Evolutionary conservation across 2,797 vertebrate species (phyloP).

Genomic region (Chelonia mydas): DNA sequence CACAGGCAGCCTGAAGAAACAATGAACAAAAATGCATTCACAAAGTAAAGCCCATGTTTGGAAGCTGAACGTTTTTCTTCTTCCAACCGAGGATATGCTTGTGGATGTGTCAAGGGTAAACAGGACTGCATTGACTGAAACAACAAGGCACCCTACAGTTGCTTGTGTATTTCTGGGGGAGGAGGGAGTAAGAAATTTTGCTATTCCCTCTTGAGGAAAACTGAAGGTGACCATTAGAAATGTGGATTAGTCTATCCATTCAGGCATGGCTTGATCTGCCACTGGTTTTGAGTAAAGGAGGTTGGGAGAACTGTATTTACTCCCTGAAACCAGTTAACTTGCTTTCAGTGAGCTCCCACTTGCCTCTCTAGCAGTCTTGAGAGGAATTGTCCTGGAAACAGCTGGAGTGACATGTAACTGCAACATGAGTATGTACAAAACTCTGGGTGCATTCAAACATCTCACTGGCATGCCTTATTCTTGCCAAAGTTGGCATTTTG

Average conservation of each 20-base stretch:
- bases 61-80: slow-evolving; percentile 50
- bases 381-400: slow-evolving; percentile 58
- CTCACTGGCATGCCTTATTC: slow-evolving; percentile 55
- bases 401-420: slow-evolving; percentile 50
- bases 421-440: slow-evolving; percentile 30
- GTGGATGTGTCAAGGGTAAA: slow-evolving; percentile 47
- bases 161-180: slow-evolving; percentile 35
- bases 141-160: slow-evolving; percentile 47
- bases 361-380: slow-evolving; percentile 34
- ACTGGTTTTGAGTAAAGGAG: slow-evolving; percentile 53
- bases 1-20: slow-evolving; percentile 5
- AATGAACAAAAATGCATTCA: slow-evolving; percentile 6
- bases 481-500: slow-evolving; percentile 55
- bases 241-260: background rate
- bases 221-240: slow-evolving; percentile 44
- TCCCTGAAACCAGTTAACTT: slow-evolving; percentile 56
- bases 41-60: slow-evolving; percentile 51
- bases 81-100: slow-evolving; percentile 50
- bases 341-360: slow-evolving; percentile 41
- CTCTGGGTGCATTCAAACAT: slow-evolving; percentile 25
- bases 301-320: background rate
- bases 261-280: slow-evolving; percentile 47
- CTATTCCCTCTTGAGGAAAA: slow-evolving; percentile 39
- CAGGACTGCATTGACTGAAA: slow-evolving; percentile 29
- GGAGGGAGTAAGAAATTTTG: slow-evolving; percentile 31